Evolutionary conservation across 2,888 invertebrate genomes (phyloP).

Genomic region (Agriopis leucophaearia): DNA sequence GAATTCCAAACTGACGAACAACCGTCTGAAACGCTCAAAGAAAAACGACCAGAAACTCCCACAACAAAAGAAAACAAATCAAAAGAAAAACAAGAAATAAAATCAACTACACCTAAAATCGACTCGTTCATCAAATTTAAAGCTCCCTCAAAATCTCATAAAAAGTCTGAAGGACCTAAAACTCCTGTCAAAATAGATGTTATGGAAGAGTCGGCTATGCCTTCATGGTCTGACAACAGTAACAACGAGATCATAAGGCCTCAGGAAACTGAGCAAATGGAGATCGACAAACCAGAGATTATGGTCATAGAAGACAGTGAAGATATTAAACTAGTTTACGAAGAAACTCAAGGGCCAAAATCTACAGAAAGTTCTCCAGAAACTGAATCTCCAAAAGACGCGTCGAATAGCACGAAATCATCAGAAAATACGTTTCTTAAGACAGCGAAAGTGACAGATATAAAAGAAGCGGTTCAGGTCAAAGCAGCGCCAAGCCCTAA

Average conservation of each 20-base stretch:
- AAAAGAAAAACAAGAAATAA: slow-evolving; percentile 49
- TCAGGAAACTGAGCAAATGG: slow-evolving; percentile 82
- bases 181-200: slow-evolving; percentile 77
- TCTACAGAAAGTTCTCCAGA: slow-evolving; percentile 32
- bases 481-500: slow-evolving; percentile 73
- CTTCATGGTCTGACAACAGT: slow-evolving; percentile 82
- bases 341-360: slow-evolving; percentile 73
- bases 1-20: slow-evolving; percentile 58
- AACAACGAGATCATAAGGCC: slow-evolving; percentile 71
- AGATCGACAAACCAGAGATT: slow-evolving; percentile 50
- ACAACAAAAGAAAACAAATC: slow-evolving; percentile 24
- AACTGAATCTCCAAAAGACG: background rate
- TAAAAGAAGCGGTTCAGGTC: slow-evolving; percentile 58
- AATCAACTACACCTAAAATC: slow-evolving; percentile 60
- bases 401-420: slow-evolving; percentile 21
- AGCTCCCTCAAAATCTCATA: slow-evolving; percentile 69
- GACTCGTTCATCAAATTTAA: slow-evolving; percentile 77
- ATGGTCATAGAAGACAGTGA: slow-evolving; percentile 74
- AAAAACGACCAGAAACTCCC: slow-evolving; percentile 43
- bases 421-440: slow-evolving; percentile 62
- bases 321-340: slow-evolving; percentile 87
- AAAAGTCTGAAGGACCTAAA: slow-evolving; percentile 60
- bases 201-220: slow-evolving; percentile 79
- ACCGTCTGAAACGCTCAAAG: slow-evolving; percentile 43
- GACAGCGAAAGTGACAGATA: slow-evolving; percentile 74